These are phyloP conservation scores for Mylabris sibirica DNA, from an alignment of 2,888 invertebrate species.

Conservation along the genomic window DNA sequence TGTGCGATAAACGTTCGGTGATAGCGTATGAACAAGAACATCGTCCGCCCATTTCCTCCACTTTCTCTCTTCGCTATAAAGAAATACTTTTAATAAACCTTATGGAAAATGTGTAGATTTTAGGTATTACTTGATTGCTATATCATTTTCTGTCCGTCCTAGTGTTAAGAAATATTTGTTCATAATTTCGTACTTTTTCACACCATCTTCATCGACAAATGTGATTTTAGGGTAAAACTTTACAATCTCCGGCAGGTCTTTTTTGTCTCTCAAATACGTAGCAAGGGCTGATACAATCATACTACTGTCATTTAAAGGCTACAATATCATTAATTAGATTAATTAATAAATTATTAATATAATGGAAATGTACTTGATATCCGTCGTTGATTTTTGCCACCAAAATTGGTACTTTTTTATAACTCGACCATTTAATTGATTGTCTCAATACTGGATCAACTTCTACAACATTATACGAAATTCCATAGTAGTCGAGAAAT, in stretches of 20 bases:
- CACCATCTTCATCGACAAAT: slow-evolving; percentile 73
- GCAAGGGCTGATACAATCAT: slow-evolving; percentile 90
- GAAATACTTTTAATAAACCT: slow-evolving; percentile 35
- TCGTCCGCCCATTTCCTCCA: slow-evolving; percentile 97
- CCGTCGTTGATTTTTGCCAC: slow-evolving; percentile 77
- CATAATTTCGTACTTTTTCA: slow-evolving; percentile 75
- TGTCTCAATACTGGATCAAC: slow-evolving; percentile 94
- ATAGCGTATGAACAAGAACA: slow-evolving; percentile 88
- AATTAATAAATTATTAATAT: neutral
- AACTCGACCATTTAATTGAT: slow-evolving; percentile 91
- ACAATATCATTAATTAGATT: slow-evolving; percentile 48
- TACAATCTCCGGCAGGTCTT: slow-evolving; percentile 73
- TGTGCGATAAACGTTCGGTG: slow-evolving; percentile 96
- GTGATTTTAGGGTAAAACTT: slow-evolving; percentile 79
- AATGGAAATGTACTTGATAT: slow-evolving; percentile 69
- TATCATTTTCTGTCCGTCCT: slow-evolving; percentile 65
- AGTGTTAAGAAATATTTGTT: slow-evolving; percentile 91
- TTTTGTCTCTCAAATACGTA: slow-evolving; percentile 74
- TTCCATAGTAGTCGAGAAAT: slow-evolving; percentile 89
- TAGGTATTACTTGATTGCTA: slow-evolving; percentile 66
- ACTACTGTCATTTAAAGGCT: slow-evolving; percentile 92
- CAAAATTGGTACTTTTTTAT: slow-evolving; percentile 94
- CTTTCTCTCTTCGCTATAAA: slow-evolving; percentile 84
- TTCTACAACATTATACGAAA: slow-evolving; percentile 95
- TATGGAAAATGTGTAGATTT: no score